Evolutionary conservation across 2,888 invertebrate genomes (phyloP), one percentile per base, ranked within the genome.

Genomic region (Adelphocoris suturalis): DNA sequence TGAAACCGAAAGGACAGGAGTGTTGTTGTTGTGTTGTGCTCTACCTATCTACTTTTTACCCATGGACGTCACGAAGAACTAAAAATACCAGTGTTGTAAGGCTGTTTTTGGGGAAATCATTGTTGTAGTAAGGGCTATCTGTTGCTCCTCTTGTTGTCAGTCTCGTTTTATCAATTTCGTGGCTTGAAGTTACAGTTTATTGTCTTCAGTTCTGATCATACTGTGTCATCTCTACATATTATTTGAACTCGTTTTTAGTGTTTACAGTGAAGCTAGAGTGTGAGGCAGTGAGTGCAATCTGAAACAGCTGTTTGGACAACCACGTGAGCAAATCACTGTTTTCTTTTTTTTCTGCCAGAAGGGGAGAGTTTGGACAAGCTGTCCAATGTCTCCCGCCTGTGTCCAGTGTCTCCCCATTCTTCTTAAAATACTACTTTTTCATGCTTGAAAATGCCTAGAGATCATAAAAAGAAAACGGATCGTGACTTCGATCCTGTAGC

Each of bases 171-270:
- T 57, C 57, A 57, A 16, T 57, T 57, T 57, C 57, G 16, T 57
- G 57, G 57, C 57, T 57, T 57, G 57, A 57, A 57, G 57, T 57
- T 57, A 57, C 57, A 57, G 57, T 57, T 57, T 57, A 57, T 57
- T 57, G 57, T 57, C 57, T 57, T 57, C 57, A 57, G 57, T 57
- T 57, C 57, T 57, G 57, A 57, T 57, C 57, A 57, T 57, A 57
- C 57, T 57, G 57, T 57, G 57, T 57, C 57, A 57, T 57, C 57
- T 57, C 57, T 57, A 57, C 57, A 57, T 57, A 57, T 57, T 57
- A 57, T 57, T 57, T 57, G 57, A 57, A 57, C 57, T 57, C 57
- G 57, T 57, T 57, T 57, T 57, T 57, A 57, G 57, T 57, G 57
- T 57, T 57, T 57, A 57, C 57, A 57, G 57, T 57, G 57, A 57